A percentile compares a stretch with the other conserved stretches of the same genome.
Conservation (phyloP, 2,113 vertebrate genomes). For the Trematocara stigmaticum region DNA sequence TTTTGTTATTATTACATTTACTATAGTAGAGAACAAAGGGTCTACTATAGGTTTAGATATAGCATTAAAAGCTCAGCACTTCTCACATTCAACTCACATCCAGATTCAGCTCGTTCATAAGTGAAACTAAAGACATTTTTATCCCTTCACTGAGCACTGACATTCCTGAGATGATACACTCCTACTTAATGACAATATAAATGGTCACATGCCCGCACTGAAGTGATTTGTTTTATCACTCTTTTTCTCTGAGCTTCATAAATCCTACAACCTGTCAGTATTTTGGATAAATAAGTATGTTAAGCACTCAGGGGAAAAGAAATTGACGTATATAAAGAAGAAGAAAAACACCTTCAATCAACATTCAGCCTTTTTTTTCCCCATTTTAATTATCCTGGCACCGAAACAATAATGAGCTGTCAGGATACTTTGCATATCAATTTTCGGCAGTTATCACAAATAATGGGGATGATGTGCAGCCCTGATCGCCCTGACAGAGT, state of each 20-base stretch:
- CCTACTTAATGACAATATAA: constrained; percentile 6
- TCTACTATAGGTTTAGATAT: neutral
- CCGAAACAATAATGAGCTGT: constrained; percentile 32
- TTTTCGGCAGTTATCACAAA: constrained; percentile 28
- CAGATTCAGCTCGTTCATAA: neutral
- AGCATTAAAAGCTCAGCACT: neutral
- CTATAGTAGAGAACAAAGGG: neutral
- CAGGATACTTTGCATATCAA: constrained; percentile 49
- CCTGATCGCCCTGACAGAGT: constrained; percentile 12
- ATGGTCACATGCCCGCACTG: neutral
- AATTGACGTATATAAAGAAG: neutral
- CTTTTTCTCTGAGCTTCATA: neutral
- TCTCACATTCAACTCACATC: neutral
- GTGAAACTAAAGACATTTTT: neutral
- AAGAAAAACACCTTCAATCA: constrained; percentile 11
- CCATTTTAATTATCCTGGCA: constrained; percentile 24
- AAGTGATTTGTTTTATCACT: constrained; percentile 19
- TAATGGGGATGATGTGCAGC: constrained; percentile 17
- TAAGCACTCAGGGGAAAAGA: neutral
- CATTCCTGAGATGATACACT: neutral
- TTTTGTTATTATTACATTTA: neutral
- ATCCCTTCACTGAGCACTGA: neutral
- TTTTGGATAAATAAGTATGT: neutral
- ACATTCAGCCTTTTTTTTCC: constrained; percentile 1
- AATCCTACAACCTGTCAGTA: constrained; percentile 24